Percentiles rank a stretch among this genome's conserved stretches.
These are phyloP conservation scores for Pilophorus perplexus DNA, from an alignment of 2,888 invertebrate genomes.

Conservation along the genomic window DNA sequence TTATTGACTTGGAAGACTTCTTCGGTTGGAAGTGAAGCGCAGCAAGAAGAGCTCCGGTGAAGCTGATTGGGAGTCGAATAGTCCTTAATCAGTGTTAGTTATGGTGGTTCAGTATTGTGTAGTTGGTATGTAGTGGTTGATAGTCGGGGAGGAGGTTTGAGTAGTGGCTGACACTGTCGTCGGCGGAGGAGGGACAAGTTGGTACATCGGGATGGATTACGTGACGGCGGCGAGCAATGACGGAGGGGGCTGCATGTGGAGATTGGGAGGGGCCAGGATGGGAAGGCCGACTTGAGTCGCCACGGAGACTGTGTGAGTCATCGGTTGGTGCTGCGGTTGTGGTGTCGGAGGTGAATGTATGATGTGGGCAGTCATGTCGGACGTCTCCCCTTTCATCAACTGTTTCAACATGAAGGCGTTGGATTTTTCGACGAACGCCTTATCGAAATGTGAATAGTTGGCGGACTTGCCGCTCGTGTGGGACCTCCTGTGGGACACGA, in stretches of 20 bases:
- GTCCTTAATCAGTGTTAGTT: neutral
- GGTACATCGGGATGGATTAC: conserved; percentile 41
- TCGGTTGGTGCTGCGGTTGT: conserved; percentile 43
- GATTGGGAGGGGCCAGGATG: conserved; percentile 48
- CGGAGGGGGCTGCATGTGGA: conserved; percentile 49
- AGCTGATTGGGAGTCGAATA: neutral
- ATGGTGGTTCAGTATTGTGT: neutral
- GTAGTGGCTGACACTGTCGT: neutral
- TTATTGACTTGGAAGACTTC: too few relatives aligned
- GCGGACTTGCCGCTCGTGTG: conserved; percentile 60
- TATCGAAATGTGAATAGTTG: conserved; percentile 45
- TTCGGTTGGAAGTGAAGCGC: too few relatives aligned
- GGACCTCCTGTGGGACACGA: conserved; percentile 76
- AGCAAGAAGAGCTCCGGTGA: too few relatives aligned
- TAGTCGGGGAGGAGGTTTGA: neutral
- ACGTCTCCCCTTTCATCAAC: conserved; percentile 50
- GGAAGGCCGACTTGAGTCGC: conserved; percentile 50
- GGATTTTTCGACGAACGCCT: conserved; percentile 47
- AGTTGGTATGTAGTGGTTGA: neutral
- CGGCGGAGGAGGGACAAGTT: conserved; percentile 7
- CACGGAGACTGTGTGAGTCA: conserved; percentile 49
- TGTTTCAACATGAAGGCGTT: conserved; percentile 50
- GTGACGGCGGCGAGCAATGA: conserved; percentile 48
- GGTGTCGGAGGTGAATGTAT: conserved; percentile 47
- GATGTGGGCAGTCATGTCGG: conserved; percentile 47